Evolutionary conservation across 2,888 invertebrate genomes (phyloP).

Genomic region (Lamellibrachia satsuma): DNA sequence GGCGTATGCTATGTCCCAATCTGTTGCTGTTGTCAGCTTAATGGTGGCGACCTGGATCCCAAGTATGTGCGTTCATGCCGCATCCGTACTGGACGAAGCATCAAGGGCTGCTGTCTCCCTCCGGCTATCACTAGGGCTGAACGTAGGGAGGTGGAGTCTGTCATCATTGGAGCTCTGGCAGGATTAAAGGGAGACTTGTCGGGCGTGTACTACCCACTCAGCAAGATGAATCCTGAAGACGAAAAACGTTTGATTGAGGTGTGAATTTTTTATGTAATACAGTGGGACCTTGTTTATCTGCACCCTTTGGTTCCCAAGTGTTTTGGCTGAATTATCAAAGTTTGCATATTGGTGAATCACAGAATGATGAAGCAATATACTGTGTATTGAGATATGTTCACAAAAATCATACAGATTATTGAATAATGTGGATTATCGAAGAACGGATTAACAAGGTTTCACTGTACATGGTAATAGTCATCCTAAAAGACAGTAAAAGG

Average conservation of each 20-base stretch:
- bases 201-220: slow-evolving; percentile 45
- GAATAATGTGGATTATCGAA: too few species aligned
- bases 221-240: slow-evolving; percentile 41
- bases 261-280: neutral
- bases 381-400: too few species aligned
- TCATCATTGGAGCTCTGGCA: slow-evolving; percentile 40
- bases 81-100: slow-evolving; percentile 45
- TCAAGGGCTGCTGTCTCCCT: slow-evolving; percentile 46
- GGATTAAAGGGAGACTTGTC: slow-evolving; percentile 40
- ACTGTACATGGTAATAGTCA: neutral
- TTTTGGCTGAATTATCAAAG: too few species aligned
- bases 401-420: too few species aligned
- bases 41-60: slow-evolving; percentile 41
- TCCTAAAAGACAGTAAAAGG: neutral
- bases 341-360: too few species aligned
- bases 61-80: slow-evolving; percentile 48
- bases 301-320: too few species aligned
- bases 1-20: neutral
- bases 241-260: slow-evolving; percentile 39
- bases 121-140: slow-evolving; percentile 47
- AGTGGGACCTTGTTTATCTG: too few species aligned
- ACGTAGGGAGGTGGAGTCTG: slow-evolving; percentile 41
- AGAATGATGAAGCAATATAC: too few species aligned
- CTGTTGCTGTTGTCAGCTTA: slow-evolving; percentile 27
- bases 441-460: too few species aligned